Evolutionary conservation across 2,888 invertebrate species (phyloP), one percentile per base, ranked within the genome.

Genomic region (Allolobophora icterica): DNA sequence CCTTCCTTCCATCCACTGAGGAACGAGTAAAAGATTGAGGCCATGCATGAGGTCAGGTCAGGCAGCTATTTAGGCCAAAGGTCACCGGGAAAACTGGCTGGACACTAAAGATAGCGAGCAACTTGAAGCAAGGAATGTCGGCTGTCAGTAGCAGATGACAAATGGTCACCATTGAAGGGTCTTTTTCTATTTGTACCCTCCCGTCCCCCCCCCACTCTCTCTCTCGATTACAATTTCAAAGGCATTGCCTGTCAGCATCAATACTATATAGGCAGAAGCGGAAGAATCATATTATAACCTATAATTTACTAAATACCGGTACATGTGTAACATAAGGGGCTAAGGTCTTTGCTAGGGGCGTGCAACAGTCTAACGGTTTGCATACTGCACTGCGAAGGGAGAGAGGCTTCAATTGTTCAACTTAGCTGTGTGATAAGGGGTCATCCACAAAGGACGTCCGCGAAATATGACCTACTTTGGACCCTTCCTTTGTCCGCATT

Each of bases 61-160:
- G 52, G n/a, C n/a, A n/a, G n/a, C 71, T 71, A 71, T 71, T n/a
- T 71, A n/a, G 71, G 71, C n/a, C n/a, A 71, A n/a, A 71, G 71
- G 71, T 71, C n/a, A 71, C 30, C 71, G 13, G 0, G 71, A n/a
- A 71, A n/a, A 71, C 11, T 71, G 71, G n/a, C 71, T 71, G 71
- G 30, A 71, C 71, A n/a, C 30, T 30, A 71, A 71, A n/a, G 71
- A 71, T 71, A 71, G 71, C 52, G 13, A 52, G 52, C 52, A 24
- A 52, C 52, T 24, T 52, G 52, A 52, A 71, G 71, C 30, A 71
- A 71, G 71, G 13, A 71, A n/a, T n/a, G 71, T 11, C 71, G n/a
- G 71, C n/a, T 71, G 71, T 71, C 71, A 71, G n/a, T 11, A 17
- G 71, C n/a, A 71, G 71, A 71, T 71, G 71, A 71, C 71, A 71